Base-by-base conservation (phyloP, 2,888 invertebrate genomes). In the Rhingia campestris region DNA sequence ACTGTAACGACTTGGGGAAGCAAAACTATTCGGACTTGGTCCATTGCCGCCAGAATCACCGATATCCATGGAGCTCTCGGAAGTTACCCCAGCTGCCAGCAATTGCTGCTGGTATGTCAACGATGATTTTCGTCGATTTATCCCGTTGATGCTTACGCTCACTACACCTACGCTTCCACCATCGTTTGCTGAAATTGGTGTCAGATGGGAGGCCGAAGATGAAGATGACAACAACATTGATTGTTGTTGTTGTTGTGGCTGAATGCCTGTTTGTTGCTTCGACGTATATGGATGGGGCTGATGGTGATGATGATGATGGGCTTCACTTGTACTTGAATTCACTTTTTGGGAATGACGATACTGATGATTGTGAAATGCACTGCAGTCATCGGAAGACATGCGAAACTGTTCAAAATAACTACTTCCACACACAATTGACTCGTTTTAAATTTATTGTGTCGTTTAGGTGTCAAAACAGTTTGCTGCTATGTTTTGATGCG, bases 21-120 rank as follows among this genome's bases (percentile, higher is more conserved):
- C 79, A 14, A 87, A 86, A 43, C 69, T 86, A 7, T 61, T 66
- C n/a, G 80, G 43, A 43, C 66, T 79, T 3, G 54, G 14, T 6
- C 53, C 75, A 43, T 39, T 64, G 7, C 66, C 58, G 32, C 75
- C 54, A 5, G 63, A 41, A 53, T 72, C 77, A 5, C 77, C 54
- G 10, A 66, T 70, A 7, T 63, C 82, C 54, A 66, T 54, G 33
- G 12, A 58, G 33, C n/a, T 41, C 9, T 58, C 75, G 35, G 82
- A 69, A 10, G 86, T 87, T 37, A 87, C 86, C 35, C 80, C 84
- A 41, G 66, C 86, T 10, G 87, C 75, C 12, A 86, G 63, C 43
- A 88, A 87, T 49, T 90, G 89, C 22, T 88, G 86, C 39, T 90
- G 90, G 80, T 89, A 90, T 53, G 87, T 89, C 0, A 89, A 37